Conservation (phyloP, 2,797 vertebrate genomes). For the Acridotheres tristis region DNA sequence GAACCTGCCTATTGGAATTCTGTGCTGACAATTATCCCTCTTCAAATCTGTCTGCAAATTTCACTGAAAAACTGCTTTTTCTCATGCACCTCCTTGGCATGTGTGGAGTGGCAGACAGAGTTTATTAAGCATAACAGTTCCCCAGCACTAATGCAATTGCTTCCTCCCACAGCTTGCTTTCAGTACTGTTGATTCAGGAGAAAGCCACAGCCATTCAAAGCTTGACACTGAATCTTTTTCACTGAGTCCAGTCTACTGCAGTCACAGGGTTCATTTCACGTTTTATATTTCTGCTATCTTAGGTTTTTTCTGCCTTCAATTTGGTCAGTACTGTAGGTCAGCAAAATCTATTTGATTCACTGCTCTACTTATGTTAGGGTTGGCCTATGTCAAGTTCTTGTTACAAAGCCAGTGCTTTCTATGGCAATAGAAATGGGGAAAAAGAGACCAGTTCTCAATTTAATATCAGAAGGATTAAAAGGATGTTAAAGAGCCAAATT, state of each 20-base stretch:
- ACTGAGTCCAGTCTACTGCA: background rate
- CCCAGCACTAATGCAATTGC: background rate
- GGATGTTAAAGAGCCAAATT: background rate
- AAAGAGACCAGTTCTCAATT: background rate
- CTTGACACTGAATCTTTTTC: background rate
- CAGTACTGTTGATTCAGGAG: background rate
- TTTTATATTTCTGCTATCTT: background rate
- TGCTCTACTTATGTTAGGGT: background rate
- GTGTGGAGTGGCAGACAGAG: background rate
- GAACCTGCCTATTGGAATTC: accelerated
- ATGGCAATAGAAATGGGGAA: background rate
- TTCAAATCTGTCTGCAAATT: background rate
- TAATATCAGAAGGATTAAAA: background rate
- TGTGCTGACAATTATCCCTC: accelerated
- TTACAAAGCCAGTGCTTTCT: background rate
- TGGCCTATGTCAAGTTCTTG: background rate
- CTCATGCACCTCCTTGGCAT: background rate
- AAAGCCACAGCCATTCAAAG: background rate
- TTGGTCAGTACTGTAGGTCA: background rate
- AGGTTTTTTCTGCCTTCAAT: background rate
- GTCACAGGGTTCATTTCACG: background rate
- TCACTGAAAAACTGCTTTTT: background rate
- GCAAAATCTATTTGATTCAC: background rate
- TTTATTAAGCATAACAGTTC: background rate
- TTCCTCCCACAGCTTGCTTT: background rate